Evolutionary conservation across 2,113 vertebrate genomes (phyloP), one percentile per base, ranked within the genome.

Genomic region (Gymnogyps californianus): DNA sequence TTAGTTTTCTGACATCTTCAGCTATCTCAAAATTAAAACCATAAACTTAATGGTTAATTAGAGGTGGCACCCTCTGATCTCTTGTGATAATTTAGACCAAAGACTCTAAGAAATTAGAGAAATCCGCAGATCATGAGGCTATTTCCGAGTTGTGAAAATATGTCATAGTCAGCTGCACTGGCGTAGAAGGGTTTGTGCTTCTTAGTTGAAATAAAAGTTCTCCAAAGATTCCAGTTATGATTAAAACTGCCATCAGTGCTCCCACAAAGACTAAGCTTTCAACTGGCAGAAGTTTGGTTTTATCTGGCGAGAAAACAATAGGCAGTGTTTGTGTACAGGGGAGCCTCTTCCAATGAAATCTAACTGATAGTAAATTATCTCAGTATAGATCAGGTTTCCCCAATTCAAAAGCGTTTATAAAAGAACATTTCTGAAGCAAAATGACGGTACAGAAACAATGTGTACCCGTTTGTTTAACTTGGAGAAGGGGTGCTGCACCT

Each of bases 81-180:
- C 24, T 64, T 36, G 17, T 64, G 55, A 17, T 52, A 71, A 54
- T 65, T 57, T 46, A 47, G 65, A 55, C 52, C 22, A 40, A 78
- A 57, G 34, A 36, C 38, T 84, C 9, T 47, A 40, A 76, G 51
- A 77, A 44, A 40, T 58, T 74, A 58, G 44, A 47, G 49, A 36
- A 70, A 61, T 65, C 24, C 7, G 3, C 80, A 59, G 64, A 64
- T 98, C 97, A 98, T 19, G 97, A 98, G 70, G 98, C 97, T 94
- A 96, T 98, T 94, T 99, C 98, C 31, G 97, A 98, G 95, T 96
- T 98, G 76, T 98, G 98, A 67, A 99, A 98, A 91, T 98, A 98
- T 34, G 95, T 98, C 66, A 98, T 92, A 19, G 98, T 98, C 88
- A 99, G 98, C 77, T 99, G 98, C 0, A 93, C 98, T 83, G 98